These are phyloP conservation scores for Vireo altiloquus DNA, from an alignment of 2,113 vertebrate genomes.

Conservation along the genomic window DNA sequence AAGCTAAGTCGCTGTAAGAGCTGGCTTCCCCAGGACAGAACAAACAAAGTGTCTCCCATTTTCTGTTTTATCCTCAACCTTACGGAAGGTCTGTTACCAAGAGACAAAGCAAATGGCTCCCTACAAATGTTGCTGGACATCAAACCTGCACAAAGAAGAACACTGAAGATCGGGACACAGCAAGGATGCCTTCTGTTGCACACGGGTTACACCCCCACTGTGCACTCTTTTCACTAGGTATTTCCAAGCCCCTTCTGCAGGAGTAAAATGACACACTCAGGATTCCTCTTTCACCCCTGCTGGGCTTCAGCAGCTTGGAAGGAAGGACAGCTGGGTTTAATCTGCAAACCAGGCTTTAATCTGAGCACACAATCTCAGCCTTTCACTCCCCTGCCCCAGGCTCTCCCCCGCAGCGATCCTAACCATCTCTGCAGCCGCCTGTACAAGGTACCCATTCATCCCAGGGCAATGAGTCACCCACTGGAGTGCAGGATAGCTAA, in stretches of 20 bases:
- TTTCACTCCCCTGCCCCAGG: background rate
- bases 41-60: background rate
- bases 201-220: background rate
- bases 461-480: constrained; percentile 33
- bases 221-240: background rate
- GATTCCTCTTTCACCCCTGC: background rate
- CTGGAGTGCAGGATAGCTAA: background rate
- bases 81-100: background rate
- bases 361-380: constrained; percentile 28
- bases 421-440: background rate
- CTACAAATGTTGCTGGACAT: background rate
- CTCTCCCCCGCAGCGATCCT: background rate
- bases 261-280: background rate
- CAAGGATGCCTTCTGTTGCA: background rate
- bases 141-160: background rate
- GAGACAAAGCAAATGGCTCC: background rate
- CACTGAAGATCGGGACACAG: background rate
- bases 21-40: background rate
- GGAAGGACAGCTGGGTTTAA: constrained; percentile 14
- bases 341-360: background rate
- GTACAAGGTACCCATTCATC: constrained; percentile 58
- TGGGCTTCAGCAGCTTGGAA: background rate
- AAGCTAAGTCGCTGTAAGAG: background rate
- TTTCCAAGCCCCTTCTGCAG: background rate
- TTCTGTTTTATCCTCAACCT: background rate